A percentile compares a stretch with the other conserved stretches of the same genome.
These are phyloP conservation scores for Drosophila nigricruria DNA, from an alignment of 2,888 invertebrate genomes.

Conservation along the genomic window DNA sequence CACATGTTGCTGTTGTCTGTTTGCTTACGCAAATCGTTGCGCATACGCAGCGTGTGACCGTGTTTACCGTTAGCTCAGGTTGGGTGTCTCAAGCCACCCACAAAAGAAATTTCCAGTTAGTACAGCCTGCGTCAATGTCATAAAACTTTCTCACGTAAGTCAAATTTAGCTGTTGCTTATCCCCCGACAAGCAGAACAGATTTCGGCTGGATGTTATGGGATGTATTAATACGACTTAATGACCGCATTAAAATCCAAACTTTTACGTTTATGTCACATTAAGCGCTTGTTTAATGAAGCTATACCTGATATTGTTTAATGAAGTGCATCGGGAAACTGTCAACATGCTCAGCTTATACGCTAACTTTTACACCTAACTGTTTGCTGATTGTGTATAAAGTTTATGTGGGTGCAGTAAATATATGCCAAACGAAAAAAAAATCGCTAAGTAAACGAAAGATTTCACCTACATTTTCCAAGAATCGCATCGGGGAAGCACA, in stretches of 20 bases:
- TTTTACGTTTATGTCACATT: constrained; percentile 42
- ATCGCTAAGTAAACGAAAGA: constrained; percentile 21
- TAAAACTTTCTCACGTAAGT: constrained; percentile 78
- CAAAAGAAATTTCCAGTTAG: constrained; percentile 7
- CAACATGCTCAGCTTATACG: constrained; percentile 13
- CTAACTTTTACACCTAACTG: constrained; percentile 1
- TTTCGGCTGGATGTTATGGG: constrained; percentile 10
- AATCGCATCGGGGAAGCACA: constrained; percentile 40
- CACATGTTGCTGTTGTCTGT: constrained; percentile 49
- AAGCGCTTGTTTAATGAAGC: constrained; percentile 59
- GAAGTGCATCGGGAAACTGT: constrained; percentile 10
- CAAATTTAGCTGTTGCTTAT: constrained; percentile 54
- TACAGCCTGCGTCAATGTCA: constrained; percentile 68
- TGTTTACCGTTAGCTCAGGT: constrained; percentile 49
- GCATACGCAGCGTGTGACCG: constrained; percentile 49
- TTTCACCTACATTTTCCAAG: constrained; percentile 37
- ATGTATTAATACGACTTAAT: constrained; percentile 48
- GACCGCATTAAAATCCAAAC: constrained; percentile 33
- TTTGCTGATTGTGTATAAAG: neutral
- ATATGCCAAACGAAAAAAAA: neutral
- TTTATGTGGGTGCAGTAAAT: neutral
- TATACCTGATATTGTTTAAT: constrained; percentile 41
- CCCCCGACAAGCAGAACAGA: neutral
- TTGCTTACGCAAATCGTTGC: constrained; percentile 68
- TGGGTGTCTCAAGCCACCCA: constrained; percentile 22